Evolutionary conservation across 1,140 invertebrate genomes (phyloP).

Genomic region (Carcinoscorpius rotundicauda): DNA sequence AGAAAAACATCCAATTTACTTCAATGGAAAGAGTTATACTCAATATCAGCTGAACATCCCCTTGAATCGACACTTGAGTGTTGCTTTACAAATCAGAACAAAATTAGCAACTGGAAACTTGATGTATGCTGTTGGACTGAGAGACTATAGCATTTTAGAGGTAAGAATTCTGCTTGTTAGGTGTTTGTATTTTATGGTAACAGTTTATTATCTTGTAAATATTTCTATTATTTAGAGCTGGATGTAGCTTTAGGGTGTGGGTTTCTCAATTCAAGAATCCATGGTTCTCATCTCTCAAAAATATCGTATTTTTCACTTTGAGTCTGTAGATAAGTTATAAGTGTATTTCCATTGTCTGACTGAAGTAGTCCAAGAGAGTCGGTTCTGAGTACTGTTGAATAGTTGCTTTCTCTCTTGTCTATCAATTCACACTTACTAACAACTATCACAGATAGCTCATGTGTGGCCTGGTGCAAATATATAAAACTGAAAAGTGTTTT

Average conservation of each 20-base stretch:
- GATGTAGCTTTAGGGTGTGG: neutral
- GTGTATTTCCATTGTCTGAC: too few species aligned
- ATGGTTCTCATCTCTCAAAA: neutral
- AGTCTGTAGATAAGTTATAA: neutral
- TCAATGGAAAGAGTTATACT: conserved; percentile 70
- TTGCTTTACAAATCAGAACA: conserved; percentile 69
- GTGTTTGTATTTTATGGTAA: too few species aligned
- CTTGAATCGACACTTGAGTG: conserved; percentile 64
- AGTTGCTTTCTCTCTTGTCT: too few species aligned
- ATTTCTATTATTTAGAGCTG: neutral
- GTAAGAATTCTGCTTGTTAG: conserved; percentile 31
- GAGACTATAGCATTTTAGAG: conserved; percentile 83
- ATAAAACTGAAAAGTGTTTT: too few species aligned
- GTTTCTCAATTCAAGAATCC: neutral
- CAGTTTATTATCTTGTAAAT: too few species aligned
- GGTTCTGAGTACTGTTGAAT: too few species aligned
- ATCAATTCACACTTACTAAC: too few species aligned
- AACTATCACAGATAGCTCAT: too few species aligned
- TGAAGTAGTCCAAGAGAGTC: too few species aligned
- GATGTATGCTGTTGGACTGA: conserved; percentile 67
- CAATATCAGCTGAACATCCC: conserved; percentile 53
- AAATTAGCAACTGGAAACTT: conserved; percentile 71
- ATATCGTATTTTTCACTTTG: neutral
- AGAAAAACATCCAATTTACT: conserved; percentile 50
- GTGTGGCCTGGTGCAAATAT: too few species aligned